Percentiles rank a stretch among this genome's conserved stretches.
phyloP scores from a whole-genome alignment of 2,113 vertebrate species.

The Clarias magur region DNA sequence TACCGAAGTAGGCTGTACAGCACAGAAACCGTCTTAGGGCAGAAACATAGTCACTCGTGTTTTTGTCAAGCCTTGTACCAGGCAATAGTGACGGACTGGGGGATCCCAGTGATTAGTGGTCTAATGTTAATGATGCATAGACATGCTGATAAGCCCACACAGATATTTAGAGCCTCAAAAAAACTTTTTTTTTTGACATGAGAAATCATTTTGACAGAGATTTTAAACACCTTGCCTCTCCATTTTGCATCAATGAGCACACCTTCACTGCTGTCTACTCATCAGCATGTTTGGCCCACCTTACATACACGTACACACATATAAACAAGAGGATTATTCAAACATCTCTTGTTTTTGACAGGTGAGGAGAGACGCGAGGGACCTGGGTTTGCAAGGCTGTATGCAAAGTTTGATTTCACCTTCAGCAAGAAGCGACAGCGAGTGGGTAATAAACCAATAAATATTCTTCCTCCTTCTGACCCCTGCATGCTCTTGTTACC shows the following conservation, averaged over 20 bases:
- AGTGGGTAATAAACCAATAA: constrained; percentile 56
- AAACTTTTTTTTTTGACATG: neutral
- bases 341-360: constrained; percentile 43
- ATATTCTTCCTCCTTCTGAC: constrained; percentile 57
- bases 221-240: constrained; percentile 16
- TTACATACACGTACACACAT: constrained; percentile 41
- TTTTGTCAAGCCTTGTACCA: neutral
- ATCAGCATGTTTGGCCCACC: constrained; percentile 39
- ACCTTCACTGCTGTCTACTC: constrained; percentile 42
- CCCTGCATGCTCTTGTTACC: constrained; percentile 53
- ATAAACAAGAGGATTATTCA: constrained; percentile 65
- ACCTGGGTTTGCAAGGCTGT: constrained; percentile 58
- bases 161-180: neutral
- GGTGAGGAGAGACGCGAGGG: constrained; percentile 31
- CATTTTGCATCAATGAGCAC: neutral
- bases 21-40: neutral
- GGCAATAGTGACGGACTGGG: neutral
- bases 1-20: neutral
- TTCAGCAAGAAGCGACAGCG: constrained; percentile 48
- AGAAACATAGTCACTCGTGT: neutral
- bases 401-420: constrained; percentile 60
- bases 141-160: neutral
- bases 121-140: neutral
- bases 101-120: neutral
- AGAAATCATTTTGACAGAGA: neutral